Conservation (phyloP, 2,113 vertebrate genomes). For the Coturnix japonica region DNA sequence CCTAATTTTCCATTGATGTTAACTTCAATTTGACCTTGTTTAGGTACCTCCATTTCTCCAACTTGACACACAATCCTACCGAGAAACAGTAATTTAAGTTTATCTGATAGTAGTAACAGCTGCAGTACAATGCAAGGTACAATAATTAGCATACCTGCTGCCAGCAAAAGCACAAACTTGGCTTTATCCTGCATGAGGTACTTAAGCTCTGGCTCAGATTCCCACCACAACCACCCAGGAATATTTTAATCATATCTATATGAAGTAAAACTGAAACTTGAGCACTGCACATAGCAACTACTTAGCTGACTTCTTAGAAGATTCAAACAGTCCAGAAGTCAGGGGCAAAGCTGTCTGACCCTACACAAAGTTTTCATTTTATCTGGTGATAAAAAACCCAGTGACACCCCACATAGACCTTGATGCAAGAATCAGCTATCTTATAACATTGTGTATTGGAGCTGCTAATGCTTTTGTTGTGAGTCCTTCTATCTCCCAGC, state of each 20-base stretch:
- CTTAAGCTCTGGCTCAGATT: not conserved
- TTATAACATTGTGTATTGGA: not conserved
- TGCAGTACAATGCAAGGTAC: not conserved
- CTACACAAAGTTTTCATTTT: not conserved
- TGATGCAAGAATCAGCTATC: not conserved
- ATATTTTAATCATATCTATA: not conserved
- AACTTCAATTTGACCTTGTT: slow-evolving; percentile 71
- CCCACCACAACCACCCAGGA: not conserved
- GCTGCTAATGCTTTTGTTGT: not conserved
- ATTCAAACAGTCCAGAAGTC: not conserved
- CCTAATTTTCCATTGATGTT: slow-evolving; percentile 74
- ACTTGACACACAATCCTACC: slow-evolving; percentile 80
- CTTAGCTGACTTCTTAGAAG: not conserved
- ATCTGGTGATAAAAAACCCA: not conserved
- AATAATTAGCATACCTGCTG: not conserved
- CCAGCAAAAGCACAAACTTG: not conserved
- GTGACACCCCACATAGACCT: not conserved
- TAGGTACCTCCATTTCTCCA: not conserved
- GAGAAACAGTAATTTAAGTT: slow-evolving; percentile 38
- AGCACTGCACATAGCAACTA: not conserved
- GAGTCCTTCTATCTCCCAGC: not conserved
- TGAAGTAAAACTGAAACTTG: not conserved
- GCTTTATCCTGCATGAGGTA: not conserved
- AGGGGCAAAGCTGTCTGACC: not conserved
- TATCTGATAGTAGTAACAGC: not conserved